phyloP scores from a whole-genome alignment of 2,797 vertebrate genomes.

The Furcifer pardalis region DNA sequence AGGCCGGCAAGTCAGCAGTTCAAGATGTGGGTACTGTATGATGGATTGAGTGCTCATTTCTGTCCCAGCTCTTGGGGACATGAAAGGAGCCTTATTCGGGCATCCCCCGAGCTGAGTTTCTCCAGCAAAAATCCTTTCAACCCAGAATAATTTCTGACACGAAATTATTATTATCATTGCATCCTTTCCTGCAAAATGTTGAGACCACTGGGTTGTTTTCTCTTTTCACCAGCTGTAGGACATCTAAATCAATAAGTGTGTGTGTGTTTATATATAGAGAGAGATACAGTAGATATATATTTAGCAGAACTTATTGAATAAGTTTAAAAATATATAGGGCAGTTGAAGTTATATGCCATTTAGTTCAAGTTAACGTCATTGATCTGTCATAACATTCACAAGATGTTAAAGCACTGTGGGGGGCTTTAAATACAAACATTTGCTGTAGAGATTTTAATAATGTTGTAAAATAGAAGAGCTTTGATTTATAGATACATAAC shows the following conservation, averaged over 20 bases:
- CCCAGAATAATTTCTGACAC: too few relatives aligned
- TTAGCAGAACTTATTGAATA: conserved; percentile 35
- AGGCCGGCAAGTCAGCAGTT: too few relatives aligned
- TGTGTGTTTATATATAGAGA: not conserved
- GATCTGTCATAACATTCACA: conserved; percentile 44
- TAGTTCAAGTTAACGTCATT: conserved; percentile 43
- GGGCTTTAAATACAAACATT: conserved; percentile 26
- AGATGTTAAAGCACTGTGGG: conserved; percentile 12
- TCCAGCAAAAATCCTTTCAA: too few relatives aligned
- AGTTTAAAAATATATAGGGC: conserved; percentile 19
- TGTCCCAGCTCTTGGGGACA: too few relatives aligned
- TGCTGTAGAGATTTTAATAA: conserved; percentile 29
- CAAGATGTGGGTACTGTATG: too few relatives aligned
- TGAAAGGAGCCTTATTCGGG: too few relatives aligned
- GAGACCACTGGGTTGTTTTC: conserved; percentile 34
- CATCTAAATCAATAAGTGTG: conserved; percentile 30
- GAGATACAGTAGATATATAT: not conserved
- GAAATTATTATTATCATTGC: not conserved
- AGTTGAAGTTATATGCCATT: conserved; percentile 44
- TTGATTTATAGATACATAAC: conserved; percentile 27
- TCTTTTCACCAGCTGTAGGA: conserved; percentile 40
- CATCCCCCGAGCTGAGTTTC: too few relatives aligned
- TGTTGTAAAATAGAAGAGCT: fast-evolving
- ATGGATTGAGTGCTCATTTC: too few relatives aligned
- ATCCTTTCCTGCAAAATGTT: conserved; percentile 39